Percentiles rank a stretch among this genome's conserved stretches.
Conservation (phyloP, 2,797 vertebrate species). For the Pelodytes ibericus region DNA sequence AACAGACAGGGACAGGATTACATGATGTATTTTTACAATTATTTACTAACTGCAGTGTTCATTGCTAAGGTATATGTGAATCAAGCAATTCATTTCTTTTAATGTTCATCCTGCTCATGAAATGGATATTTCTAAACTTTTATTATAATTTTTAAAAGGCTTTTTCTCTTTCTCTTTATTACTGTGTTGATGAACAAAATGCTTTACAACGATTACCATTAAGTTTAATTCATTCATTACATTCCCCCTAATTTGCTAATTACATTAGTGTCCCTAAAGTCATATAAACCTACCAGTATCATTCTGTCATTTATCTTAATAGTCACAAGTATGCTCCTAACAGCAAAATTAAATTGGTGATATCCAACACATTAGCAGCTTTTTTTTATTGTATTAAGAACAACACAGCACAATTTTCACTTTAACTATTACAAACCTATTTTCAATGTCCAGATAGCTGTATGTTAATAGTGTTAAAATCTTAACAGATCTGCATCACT, state of each 20-base stretch:
- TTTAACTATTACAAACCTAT: constrained; percentile 23
- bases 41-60: neutral
- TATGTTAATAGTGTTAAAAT: no score
- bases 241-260: constrained; percentile 53
- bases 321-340: constrained; percentile 48
- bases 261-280: constrained; percentile 53
- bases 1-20: no score
- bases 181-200: constrained; percentile 42
- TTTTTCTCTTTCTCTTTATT: constrained; percentile 21
- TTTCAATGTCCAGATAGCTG: constrained; percentile 7
- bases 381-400: constrained; percentile 44
- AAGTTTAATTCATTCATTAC: constrained; percentile 55
- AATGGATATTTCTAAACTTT: constrained; percentile 25
- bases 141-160: constrained; percentile 28
- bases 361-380: constrained; percentile 41
- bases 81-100: neutral
- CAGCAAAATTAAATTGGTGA: constrained; percentile 48
- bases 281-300: constrained; percentile 54
- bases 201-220: constrained; percentile 50
- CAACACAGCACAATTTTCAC: constrained; percentile 12
- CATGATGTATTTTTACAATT: neutral
- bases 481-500: no score
- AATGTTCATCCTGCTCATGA: constrained; percentile 31
- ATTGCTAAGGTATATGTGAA: neutral
- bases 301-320: constrained; percentile 53